Evolutionary conservation across 2,888 invertebrate species (phyloP).

Genomic region (Cinara cedri): DNA sequence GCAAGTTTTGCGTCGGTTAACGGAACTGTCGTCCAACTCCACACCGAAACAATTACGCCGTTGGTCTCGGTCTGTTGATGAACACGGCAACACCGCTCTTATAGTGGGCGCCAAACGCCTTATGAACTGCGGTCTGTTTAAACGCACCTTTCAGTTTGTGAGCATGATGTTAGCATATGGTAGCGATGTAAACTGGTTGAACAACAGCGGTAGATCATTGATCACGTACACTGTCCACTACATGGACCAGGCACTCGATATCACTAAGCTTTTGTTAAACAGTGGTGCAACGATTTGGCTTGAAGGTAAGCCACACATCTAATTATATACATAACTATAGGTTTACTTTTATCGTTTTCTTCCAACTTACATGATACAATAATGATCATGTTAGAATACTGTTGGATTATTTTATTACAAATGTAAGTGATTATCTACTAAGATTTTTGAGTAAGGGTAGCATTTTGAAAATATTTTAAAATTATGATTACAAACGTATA

Average conservation of each 20-base stretch:
- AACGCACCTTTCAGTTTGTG: conserved; percentile 60
- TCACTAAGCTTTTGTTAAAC: conserved; percentile 61
- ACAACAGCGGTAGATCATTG: conserved; percentile 61
- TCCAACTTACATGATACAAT: too few relatives aligned
- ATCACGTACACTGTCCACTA: conserved; percentile 61
- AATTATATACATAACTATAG: too few relatives aligned
- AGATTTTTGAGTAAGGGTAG: too few relatives aligned
- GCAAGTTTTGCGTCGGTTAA: conserved; percentile 47
- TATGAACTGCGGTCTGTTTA: conserved; percentile 60
- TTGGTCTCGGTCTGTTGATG: conserved; percentile 57
- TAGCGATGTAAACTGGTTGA: conserved; percentile 60
- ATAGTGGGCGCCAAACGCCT: conserved; percentile 59
- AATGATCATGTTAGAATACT: too few relatives aligned
- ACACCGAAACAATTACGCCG: conserved; percentile 29
- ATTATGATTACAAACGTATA: too few relatives aligned
- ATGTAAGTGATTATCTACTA: too few relatives aligned
- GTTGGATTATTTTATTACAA: too few relatives aligned
- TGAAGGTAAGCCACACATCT: conserved; percentile 36
- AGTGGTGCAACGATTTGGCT: conserved; percentile 62
- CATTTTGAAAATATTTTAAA: too few relatives aligned
- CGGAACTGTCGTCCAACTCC: conserved; percentile 24
- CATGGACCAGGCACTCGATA: conserved; percentile 61
- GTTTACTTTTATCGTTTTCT: neutral
- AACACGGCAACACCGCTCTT: conserved; percentile 60
- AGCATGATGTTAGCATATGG: conserved; percentile 60